Evolutionary conservation across 2,113 vertebrate species (phyloP).

Genomic region (Meriones unguiculatus): DNA sequence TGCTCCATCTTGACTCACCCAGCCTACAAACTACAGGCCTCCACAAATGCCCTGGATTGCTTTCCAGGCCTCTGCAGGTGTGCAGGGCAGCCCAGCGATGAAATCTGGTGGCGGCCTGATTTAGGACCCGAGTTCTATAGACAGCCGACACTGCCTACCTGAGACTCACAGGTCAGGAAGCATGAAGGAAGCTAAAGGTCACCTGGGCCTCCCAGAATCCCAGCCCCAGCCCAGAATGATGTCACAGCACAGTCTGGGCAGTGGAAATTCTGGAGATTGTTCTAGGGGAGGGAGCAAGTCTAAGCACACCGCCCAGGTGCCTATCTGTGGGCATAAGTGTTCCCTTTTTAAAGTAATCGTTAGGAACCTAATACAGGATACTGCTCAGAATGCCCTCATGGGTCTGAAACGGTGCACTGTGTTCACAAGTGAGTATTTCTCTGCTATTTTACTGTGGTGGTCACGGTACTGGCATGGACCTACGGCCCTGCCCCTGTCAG

Average conservation of each 20-base stretch:
- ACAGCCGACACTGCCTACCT: neutral
- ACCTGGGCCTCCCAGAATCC: too few species aligned
- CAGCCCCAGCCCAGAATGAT: neutral
- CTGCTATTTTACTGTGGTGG: neutral
- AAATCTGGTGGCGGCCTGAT: neutral
- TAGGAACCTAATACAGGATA: neutral
- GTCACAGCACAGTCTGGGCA: neutral
- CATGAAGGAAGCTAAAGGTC: accelerated
- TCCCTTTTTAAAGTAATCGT: neutral
- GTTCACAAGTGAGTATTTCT: neutral
- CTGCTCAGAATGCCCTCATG: neutral
- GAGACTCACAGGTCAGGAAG: neutral
- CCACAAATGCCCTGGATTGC: neutral
- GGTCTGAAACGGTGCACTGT: neutral
- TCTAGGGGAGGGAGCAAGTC: neutral
- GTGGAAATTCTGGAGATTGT: neutral
- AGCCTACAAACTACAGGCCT: neutral
- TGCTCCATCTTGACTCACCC: neutral
- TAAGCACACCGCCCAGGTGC: neutral
- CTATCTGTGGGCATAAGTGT: neutral
- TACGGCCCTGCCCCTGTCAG: neutral
- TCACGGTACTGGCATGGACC: neutral
- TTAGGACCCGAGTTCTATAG: neutral
- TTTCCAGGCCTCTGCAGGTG: neutral
- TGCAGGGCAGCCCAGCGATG: neutral